Base-by-base conservation (phyloP, 2,797 vertebrate species). In the Protonibea diacanthus region DNA sequence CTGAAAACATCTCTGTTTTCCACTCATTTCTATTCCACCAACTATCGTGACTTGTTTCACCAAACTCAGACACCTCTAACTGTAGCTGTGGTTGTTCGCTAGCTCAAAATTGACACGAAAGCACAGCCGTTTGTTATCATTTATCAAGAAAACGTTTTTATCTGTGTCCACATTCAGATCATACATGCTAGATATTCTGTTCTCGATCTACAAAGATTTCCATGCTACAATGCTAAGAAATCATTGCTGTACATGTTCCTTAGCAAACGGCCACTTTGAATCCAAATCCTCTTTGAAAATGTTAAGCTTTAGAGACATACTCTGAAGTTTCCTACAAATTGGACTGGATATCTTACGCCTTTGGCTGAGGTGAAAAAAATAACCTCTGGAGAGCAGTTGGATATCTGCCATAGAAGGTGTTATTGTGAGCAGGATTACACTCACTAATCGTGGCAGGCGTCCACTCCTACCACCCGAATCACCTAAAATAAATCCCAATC, bases 371-470 rank as follows among this genome's bases (percentile, higher is more conserved):
- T 25, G 49, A 21, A 52, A 40, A 38, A 33, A 33, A 38, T 11
- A 10, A 12, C 18, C 48, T 7, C 21, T 6, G 11, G 6, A 29
- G n/a, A 51, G 45, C 2, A 57, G 57, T 12, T 42, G 15, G 42
- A 58, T 51, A 44, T 18, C 55, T 74, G 14, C 57, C 53, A 76
- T 23, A 57, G 33, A 72, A 51, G 52, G 40, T 49, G 48, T 33
- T 52, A 61, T 5, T 57, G 42, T 38, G 21, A 80, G 75, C 18
- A 48, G 56, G 57, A 69, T 60, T 67, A 70, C 59, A 69, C n/a
- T 48, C 33, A 23, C 25, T 6, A 15, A 52, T 5, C 38, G 29
- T 2, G 5, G 10, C 27, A n/a, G 25, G 12, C 17, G n/a, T 49
- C 6, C 27, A 21, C 48, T 82, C 78, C n/a, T 20, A 74, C 55